These are phyloP conservation scores for Agrochola lychnidis DNA, from an alignment of 2,888 invertebrate species.

Conservation along the genomic window DNA sequence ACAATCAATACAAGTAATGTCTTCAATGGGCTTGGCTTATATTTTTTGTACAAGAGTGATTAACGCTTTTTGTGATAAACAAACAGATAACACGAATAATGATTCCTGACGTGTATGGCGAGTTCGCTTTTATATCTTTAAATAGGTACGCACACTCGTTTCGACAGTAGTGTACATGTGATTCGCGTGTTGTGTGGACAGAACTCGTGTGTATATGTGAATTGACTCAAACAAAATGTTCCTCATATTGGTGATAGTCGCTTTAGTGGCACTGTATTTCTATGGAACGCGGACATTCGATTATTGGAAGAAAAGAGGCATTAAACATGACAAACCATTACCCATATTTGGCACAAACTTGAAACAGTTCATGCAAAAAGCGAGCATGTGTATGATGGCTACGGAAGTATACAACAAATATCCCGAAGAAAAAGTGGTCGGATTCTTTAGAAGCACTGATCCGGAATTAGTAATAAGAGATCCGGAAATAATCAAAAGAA, in stretches of 20 bases:
- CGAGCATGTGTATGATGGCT: slow-evolving; percentile 82
- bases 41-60: slow-evolving; percentile 9
- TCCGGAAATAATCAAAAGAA: slow-evolving; percentile 81
- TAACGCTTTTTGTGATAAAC: slow-evolving; percentile 31
- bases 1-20: not conserved
- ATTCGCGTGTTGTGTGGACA: slow-evolving; percentile 29
- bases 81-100: slow-evolving; percentile 37
- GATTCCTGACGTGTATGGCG: not conserved
- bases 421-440: slow-evolving; percentile 83
- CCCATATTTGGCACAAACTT: slow-evolving; percentile 81
- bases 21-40: not conserved
- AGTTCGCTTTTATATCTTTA: slow-evolving; percentile 22
- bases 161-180: slow-evolving; percentile 42
- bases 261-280: slow-evolving; percentile 73
- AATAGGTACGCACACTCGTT: slow-evolving; percentile 29
- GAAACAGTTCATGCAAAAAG: slow-evolving; percentile 77
- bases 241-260: slow-evolving; percentile 67
- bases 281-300: slow-evolving; percentile 78
- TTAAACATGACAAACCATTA: slow-evolving; percentile 81
- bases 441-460: slow-evolving; percentile 78
- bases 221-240: slow-evolving; percentile 68
- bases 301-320: slow-evolving; percentile 82
- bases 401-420: slow-evolving; percentile 80
- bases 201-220: slow-evolving; percentile 24
- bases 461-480: slow-evolving; percentile 85